These are phyloP conservation scores for Adrianichthys oophorus DNA, from an alignment of 2,797 vertebrate species.

Conservation along the genomic window DNA sequence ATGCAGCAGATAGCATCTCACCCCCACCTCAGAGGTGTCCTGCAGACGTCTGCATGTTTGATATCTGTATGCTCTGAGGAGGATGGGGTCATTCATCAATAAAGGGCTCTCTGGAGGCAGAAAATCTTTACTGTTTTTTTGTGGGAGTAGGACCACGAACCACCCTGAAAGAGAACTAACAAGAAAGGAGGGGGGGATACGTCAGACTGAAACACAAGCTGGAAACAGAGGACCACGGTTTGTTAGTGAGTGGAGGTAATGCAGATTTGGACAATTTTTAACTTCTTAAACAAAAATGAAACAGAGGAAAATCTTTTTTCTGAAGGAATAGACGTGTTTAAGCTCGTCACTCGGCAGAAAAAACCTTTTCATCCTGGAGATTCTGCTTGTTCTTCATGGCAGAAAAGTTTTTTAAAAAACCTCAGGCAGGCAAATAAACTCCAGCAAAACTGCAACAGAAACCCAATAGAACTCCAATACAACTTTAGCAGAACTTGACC, in stretches of 20 bases:
- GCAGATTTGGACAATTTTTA: too few relatives aligned
- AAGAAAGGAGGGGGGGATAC: too few relatives aligned
- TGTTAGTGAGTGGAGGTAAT: too few relatives aligned
- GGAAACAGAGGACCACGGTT: too few relatives aligned
- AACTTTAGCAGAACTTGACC: too few relatives aligned
- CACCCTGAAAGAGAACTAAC: too few relatives aligned
- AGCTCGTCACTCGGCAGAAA: neutral
- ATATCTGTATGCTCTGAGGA: constrained; percentile 28
- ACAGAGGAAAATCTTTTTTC: neutral
- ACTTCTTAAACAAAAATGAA: too few relatives aligned
- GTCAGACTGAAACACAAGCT: too few relatives aligned
- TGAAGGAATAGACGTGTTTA: neutral
- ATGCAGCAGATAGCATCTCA: constrained; percentile 13
- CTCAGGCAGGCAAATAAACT: neutral
- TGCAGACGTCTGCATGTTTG: constrained; percentile 51
- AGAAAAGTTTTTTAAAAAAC: neutral
- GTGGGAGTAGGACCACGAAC: neutral
- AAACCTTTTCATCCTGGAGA: neutral
- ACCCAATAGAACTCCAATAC: too few relatives aligned
- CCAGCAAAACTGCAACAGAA: too few relatives aligned
- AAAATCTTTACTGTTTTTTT: constrained; percentile 26
- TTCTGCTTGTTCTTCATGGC: neutral
- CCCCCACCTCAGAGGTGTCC: constrained; percentile 3
- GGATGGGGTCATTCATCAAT: constrained; percentile 49
- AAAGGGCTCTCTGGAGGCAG: constrained; percentile 41